phyloP scores from a whole-genome alignment of 2,113 vertebrate genomes.

The Ahaetulla prasina region DNA sequence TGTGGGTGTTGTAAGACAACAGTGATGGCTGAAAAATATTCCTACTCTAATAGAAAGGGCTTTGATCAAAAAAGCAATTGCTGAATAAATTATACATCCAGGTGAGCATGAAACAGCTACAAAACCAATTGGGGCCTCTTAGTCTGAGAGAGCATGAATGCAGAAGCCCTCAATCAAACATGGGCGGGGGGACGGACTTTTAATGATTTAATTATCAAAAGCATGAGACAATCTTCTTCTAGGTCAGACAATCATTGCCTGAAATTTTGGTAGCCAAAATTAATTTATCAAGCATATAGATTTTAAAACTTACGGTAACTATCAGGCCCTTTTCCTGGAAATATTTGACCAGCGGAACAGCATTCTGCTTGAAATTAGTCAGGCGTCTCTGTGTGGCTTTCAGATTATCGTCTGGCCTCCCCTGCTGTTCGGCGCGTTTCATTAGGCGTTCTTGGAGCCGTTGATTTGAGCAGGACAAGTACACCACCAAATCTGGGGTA shows the following conservation, averaged over 20 bases:
- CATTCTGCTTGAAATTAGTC: constrained; percentile 95
- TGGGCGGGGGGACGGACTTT: not conserved
- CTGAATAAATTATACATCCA: not conserved
- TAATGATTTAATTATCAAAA: not conserved
- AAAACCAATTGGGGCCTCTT: not conserved
- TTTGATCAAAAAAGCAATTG: not conserved
- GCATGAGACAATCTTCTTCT: not conserved
- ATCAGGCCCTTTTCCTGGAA: constrained; percentile 96
- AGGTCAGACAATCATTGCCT: not conserved
- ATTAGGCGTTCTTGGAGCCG: constrained; percentile 89
- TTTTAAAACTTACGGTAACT: constrained; percentile 80
- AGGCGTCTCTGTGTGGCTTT: constrained; percentile 92
- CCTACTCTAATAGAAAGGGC: not conserved
- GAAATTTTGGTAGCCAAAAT: not conserved
- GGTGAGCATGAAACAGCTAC: not conserved
- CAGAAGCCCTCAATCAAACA: not conserved
- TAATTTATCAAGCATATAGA: not conserved
- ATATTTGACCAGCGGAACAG: constrained; percentile 89
- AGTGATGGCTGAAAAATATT: not conserved
- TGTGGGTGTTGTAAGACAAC: not conserved
- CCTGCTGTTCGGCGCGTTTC: constrained; percentile 90
- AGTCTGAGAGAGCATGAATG: not conserved
- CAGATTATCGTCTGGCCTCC: constrained; percentile 93
- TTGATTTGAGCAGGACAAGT: constrained; percentile 89
- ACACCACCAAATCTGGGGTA: constrained; percentile 93